Evolutionary conservation across 2,797 vertebrate species (phyloP), one percentile per base, ranked within the genome.

Genomic region (Hylomyscus alleni): DNA sequence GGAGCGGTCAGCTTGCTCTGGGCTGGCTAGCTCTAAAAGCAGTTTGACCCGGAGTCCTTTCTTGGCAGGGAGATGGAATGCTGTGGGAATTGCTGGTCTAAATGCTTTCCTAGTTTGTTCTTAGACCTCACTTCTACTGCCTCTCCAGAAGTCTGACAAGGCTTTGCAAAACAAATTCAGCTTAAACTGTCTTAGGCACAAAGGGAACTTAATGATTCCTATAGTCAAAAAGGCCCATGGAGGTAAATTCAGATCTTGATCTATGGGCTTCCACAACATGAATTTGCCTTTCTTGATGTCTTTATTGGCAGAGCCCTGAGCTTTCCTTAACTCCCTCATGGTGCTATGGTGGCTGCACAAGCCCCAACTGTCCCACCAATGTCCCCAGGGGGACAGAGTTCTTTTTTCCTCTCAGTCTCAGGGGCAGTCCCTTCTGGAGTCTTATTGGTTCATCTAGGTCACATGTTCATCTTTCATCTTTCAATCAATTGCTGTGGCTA

Each of bases 221-320:
- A 8, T 26, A 34, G n/a, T 8, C 6, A 10, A 65, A 54, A 13
- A 50, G 58, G 37, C 40, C 1, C 1, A 17, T 34, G 29, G 69
- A 52, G 44, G 1, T 56, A 11, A 47, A 31, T 24, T 34, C 13
- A n/a, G 34, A 34, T 50, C 56, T 56, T 65, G 65, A 81, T 29
- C 54, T 29, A 0, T 2, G 34, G 20, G 14, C 44, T 10, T n/a
- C 8, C 26, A 14, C 40, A 13, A 3, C 19, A 4, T 14, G 24
- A 19, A 54, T 47, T 14, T 37, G 40, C 40, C 44, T 4, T 58
- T 75, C 6, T 37, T 19, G n/a, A 31, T 44, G 7, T 37, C 65
- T 69, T 62, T 17, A 6, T 15, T 60, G n/a, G 60, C 37, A 31
- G 67, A 12, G 22, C 20, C 76, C 24, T 26, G 13, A 52, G 24